Evolutionary conservation across 2,113 vertebrate genomes (phyloP).

Genomic region (Fulica atra): DNA sequence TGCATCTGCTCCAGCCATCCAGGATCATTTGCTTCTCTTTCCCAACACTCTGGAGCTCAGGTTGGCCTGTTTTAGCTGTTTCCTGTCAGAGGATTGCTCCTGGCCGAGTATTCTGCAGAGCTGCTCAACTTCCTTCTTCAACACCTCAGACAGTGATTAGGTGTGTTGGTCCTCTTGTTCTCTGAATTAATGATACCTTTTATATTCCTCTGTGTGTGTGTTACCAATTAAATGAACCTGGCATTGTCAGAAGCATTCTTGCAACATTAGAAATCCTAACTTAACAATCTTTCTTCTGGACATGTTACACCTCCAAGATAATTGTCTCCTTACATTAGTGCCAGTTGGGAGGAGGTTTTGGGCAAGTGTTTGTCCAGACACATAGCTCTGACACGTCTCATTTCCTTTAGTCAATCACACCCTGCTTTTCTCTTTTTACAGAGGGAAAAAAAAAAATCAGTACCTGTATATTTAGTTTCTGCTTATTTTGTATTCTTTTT

Average conservation of each 20-base stretch:
- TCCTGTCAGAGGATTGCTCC: not conserved
- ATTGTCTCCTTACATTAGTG: not conserved
- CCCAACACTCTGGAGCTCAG: not conserved
- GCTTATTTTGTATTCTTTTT: not conserved
- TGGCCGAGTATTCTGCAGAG: not conserved
- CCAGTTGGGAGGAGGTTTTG: not conserved
- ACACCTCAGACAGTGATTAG: not conserved
- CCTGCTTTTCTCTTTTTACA: not conserved
- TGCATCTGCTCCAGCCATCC: not conserved
- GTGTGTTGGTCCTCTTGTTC: not conserved
- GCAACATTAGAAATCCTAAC: not conserved
- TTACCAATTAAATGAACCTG: not conserved
- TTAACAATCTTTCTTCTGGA: not conserved
- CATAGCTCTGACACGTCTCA: not conserved
- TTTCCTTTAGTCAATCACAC: not conserved
- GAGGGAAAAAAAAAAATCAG: not conserved
- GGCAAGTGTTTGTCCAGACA: not conserved
- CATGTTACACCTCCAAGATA: not conserved
- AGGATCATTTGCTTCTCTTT: not conserved
- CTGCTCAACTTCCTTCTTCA: not conserved
- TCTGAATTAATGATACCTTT: not conserved
- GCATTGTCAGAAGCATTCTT: not conserved
- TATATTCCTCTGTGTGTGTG: not conserved
- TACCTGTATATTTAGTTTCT: not conserved
- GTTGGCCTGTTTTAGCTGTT: not conserved